Conservation (phyloP, 2,797 vertebrate species). For the Nothura maculosa region DNA sequence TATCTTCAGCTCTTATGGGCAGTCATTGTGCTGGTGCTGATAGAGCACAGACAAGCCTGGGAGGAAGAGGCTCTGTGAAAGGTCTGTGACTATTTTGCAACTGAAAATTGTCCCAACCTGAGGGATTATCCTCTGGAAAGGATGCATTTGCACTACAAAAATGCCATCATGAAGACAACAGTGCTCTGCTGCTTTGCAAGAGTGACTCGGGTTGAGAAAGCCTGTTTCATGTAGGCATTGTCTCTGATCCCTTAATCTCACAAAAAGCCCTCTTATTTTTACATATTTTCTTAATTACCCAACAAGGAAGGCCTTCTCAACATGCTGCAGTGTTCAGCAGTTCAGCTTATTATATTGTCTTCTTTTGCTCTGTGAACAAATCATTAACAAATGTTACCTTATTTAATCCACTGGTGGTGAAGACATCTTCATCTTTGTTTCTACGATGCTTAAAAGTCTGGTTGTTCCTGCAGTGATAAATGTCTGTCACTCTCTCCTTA, state of each 20-base stretch:
- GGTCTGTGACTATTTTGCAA: background rate
- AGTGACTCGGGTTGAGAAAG: background rate
- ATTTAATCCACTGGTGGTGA: rapidly evolving
- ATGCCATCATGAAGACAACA: rapidly evolving
- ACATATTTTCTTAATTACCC: background rate
- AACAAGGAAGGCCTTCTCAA: background rate
- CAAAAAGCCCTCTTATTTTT: background rate
- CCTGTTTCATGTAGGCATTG: background rate
- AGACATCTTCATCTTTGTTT: background rate
- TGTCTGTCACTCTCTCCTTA: background rate
- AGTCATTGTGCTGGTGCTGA: background rate
- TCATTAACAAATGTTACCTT: background rate
- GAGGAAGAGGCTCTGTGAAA: background rate
- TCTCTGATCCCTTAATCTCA: background rate
- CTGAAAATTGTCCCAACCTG: background rate
- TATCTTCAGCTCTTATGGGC: background rate
- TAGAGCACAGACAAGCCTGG: background rate
- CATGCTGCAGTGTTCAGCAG: background rate
- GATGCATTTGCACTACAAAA: rapidly evolving
- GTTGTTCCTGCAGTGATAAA: background rate
- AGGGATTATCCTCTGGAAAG: background rate
- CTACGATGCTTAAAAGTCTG: rapidly evolving
- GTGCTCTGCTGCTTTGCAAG: background rate
- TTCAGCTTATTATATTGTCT: background rate
- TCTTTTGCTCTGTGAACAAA: background rate